Evolutionary conservation across 2,888 invertebrate genomes (phyloP).

Genomic region (Drosophila neotestacea): DNA sequence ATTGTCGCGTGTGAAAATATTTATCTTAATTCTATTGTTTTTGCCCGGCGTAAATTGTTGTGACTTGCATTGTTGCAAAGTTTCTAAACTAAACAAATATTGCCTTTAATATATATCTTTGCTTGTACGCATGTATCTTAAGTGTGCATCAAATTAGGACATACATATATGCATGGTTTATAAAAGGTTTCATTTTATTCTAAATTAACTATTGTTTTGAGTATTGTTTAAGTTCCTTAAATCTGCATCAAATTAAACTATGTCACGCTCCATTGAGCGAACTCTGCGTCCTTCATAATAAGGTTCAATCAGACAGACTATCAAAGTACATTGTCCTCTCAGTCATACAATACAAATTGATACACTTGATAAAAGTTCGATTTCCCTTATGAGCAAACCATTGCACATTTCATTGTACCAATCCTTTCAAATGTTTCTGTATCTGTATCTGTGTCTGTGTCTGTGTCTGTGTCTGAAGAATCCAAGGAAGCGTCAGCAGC

Average conservation of each 20-base stretch:
- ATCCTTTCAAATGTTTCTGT: conserved; percentile 20
- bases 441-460: conserved; percentile 1
- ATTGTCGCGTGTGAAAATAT: conserved; percentile 79
- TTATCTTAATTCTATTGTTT: conserved; percentile 69
- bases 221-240: not conserved
- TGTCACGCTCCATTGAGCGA: conserved; percentile 7
- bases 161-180: not conserved
- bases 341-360: conserved; percentile 59
- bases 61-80: conserved; percentile 26
- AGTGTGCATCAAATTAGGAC: conserved; percentile 19
- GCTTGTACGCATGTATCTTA: conserved; percentile 2
- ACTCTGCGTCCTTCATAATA: conserved; percentile 20
- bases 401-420: conserved; percentile 29
- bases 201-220: conserved; percentile 1
- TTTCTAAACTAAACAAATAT: conserved; percentile 2
- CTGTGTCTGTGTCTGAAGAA: not conserved
- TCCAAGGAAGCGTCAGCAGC: conserved; percentile 5
- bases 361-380: conserved; percentile 75
- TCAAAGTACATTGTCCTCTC: conserved; percentile 45
- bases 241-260: conserved; percentile 7
- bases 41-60: conserved; percentile 30
- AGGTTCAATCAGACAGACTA: conserved; percentile 31
- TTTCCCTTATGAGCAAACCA: conserved; percentile 61
- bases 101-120: conserved; percentile 11
- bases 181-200: not conserved